Percentiles rank a stretch among this genome's conserved stretches.
Conservation (phyloP, 2,113 vertebrate genomes). For the Tychaedon coryphoeus region DNA sequence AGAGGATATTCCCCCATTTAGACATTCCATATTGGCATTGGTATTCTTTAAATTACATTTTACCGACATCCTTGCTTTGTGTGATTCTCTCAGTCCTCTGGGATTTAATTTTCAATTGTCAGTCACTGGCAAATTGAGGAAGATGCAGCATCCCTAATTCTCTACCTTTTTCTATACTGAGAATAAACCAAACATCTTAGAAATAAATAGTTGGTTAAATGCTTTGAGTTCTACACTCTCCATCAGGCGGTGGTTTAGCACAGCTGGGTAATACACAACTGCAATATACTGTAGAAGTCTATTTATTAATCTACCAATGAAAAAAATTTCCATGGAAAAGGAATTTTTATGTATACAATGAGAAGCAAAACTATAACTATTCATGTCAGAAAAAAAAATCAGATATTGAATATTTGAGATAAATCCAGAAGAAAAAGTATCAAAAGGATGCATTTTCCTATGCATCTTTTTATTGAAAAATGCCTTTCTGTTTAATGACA, state of each 20-base stretch:
- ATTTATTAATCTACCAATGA: background rate
- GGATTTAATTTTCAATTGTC: background rate
- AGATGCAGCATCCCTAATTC: background rate
- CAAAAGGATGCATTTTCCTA: background rate
- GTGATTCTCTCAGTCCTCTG: background rate
- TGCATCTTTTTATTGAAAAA: background rate
- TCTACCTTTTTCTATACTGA: background rate
- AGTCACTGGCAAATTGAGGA: background rate
- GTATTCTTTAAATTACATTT: background rate
- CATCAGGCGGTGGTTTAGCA: background rate
- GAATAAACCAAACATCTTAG: background rate
- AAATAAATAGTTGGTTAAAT: background rate
- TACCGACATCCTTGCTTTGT: background rate
- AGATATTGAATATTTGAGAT: background rate
- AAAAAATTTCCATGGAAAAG: background rate
- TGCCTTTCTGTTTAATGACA: background rate
- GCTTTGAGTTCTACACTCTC: background rate
- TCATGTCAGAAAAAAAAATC: background rate
- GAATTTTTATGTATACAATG: background rate
- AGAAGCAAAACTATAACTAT: background rate
- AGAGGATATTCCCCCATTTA: background rate
- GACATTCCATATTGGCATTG: background rate
- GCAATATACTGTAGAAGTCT: background rate
- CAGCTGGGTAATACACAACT: background rate
- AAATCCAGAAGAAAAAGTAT: background rate